Conservation (phyloP, 2,797 vertebrate genomes). For the Rallus crepitans region DNA sequence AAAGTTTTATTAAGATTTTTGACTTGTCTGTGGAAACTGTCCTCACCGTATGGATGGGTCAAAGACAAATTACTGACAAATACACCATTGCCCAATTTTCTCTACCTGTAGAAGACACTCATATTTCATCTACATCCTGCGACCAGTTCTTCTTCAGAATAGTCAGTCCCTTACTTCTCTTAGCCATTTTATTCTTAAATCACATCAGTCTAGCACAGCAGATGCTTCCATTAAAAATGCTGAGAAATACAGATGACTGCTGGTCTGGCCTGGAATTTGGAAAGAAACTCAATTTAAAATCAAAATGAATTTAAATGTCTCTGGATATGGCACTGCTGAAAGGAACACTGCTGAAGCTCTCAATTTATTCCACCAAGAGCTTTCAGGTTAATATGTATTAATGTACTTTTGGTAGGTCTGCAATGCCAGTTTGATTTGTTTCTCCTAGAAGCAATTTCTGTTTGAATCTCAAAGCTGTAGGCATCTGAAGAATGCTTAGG, state of each 20-base stretch:
- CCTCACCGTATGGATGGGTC: not conserved
- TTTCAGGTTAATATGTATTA: constrained; percentile 72
- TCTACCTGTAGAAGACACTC: not conserved
- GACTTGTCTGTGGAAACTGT: not conserved
- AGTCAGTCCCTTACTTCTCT: not conserved
- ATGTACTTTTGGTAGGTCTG: constrained; percentile 61
- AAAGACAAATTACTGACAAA: not conserved
- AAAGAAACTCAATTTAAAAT: constrained; percentile 71
- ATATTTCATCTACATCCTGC: not conserved
- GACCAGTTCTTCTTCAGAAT: not conserved
- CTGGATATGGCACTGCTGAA: constrained; percentile 62
- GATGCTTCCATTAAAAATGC: constrained; percentile 61
- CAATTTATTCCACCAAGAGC: constrained; percentile 70
- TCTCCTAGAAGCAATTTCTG: constrained; percentile 72
- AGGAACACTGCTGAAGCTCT: constrained; percentile 54
- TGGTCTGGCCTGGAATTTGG: constrained; percentile 51
- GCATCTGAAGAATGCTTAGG: constrained; percentile 61
- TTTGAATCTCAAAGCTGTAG: constrained; percentile 68
- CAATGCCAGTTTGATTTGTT: constrained; percentile 72
- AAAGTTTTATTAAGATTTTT: not conserved
- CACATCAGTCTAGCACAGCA: constrained; percentile 36
- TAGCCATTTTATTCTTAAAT: not conserved
- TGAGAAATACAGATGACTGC: constrained; percentile 65
- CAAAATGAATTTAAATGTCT: constrained; percentile 71
- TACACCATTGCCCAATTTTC: not conserved